Conservation (phyloP, 2,888 invertebrate species). For the Frankliniella fusca region DNA sequence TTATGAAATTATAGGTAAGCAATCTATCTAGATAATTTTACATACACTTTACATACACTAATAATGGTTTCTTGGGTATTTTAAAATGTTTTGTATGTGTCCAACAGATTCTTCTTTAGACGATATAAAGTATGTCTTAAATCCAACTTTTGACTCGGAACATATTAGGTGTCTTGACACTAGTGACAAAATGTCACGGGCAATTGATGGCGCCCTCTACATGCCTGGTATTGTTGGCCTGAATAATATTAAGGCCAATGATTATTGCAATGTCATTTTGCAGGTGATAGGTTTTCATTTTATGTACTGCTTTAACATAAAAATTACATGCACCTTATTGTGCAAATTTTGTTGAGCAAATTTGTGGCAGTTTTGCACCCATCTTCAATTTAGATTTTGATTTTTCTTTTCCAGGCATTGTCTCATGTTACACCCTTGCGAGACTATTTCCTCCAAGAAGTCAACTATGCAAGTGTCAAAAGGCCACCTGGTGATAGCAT, state of each 20-base stretch:
- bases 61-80: background rate
- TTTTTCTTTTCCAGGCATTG: constrained; percentile 62
- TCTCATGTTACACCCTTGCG: constrained; percentile 92
- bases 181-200: constrained; percentile 81
- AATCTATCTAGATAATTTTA: background rate
- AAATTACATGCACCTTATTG: too few relatives aligned
- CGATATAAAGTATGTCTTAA: constrained; percentile 96
- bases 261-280: constrained; percentile 97
- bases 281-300: constrained; percentile 59
- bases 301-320: too few relatives aligned
- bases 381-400: background rate
- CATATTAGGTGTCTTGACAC: constrained; percentile 79
- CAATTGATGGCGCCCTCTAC: constrained; percentile 94
- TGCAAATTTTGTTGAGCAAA: too few relatives aligned
- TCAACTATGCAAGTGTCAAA: constrained; percentile 82
- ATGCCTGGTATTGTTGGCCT: constrained; percentile 96
- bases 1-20: constrained; percentile 93
- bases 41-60: constrained; percentile 13
- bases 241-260: constrained; percentile 99
- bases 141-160: constrained; percentile 85
- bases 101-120: constrained; percentile 80
- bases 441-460: constrained; percentile 91
- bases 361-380: too few relatives aligned
- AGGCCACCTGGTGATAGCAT: constrained; percentile 94
- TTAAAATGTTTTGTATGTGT: background rate